Evolutionary conservation across 2,797 vertebrate genomes (phyloP), one percentile per base, ranked within the genome.

Genomic region (Amblyopsis hoosieri): DNA sequence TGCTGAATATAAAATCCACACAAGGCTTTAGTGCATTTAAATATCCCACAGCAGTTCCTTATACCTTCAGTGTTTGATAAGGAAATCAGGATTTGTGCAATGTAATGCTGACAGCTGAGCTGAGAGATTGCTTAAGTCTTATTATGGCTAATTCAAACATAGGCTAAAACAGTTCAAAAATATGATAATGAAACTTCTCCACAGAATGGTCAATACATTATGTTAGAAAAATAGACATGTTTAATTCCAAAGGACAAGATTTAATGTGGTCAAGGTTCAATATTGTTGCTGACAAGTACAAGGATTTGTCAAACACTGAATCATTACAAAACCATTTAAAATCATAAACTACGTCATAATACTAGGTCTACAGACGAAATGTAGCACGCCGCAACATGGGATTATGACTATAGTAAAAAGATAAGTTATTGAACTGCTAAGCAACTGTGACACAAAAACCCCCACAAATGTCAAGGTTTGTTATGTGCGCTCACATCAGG

Each of bases 351-450:
- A 29, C 3, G 23, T 29, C 23, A 29, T 14, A 50, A 60, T 8
- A 17, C 29, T 48, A 51, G 17, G 47, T 31, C 49, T 12, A 12
- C 51, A 62, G 50, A 52, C 11, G 15, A 37, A 57, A 45, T 49
- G 67, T 13, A 47, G 31, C 57, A 63, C 54, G 37, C 45, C 54
- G 67, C 62, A 69, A 79, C 64, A 57, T 29, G 19, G 69, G 55
- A 72, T 58, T 54, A 62, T 19, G 37, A 8, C 4, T 64, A 29
- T 71, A 67, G 29, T 50, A 46, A 46, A 56, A 12, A 68, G 37
- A 51, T 9, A 42, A 49, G 68, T 45, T 57, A 62, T 57, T 57
- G 59, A 69, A 50, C 42, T 67, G 45, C 64, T 67, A 65, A 74
- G 61, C 11, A 7, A 23, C 58, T 57, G 51, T 58, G 50, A 31